A percentile compares a stretch with the other conserved stretches of the same genome.
These are phyloP conservation scores for Parasteatoda tepidariorum DNA, from an alignment of 1,140 invertebrate genomes.

Conservation along the genomic window DNA sequence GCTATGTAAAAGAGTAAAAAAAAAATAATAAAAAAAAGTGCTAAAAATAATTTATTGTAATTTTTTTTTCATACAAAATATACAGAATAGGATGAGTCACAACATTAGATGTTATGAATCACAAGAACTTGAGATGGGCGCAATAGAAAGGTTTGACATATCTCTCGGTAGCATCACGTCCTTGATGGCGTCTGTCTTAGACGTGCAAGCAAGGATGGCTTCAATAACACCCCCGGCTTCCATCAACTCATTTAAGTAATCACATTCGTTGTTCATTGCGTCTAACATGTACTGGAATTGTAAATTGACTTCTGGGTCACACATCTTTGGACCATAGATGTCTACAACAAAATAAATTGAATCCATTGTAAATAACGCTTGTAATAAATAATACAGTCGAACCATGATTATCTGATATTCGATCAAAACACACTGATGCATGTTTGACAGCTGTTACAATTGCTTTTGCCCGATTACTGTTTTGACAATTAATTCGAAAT, in stretches of 20 bases:
- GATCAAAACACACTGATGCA: neutral
- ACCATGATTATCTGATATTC: neutral
- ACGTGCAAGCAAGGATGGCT: slow-evolving; percentile 65
- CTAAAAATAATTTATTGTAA: too few relatives aligned
- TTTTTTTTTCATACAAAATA: too few relatives aligned
- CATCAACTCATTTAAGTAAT: slow-evolving; percentile 69
- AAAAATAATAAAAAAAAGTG: too few relatives aligned
- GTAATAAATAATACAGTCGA: neutral
- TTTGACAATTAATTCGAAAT: neutral
- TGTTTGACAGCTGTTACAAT: neutral
- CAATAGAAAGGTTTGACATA: too few relatives aligned
- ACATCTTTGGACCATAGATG: slow-evolving; percentile 6
- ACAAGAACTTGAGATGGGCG: too few relatives aligned
- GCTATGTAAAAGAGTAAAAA: too few relatives aligned
- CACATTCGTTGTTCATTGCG: slow-evolving; percentile 79
- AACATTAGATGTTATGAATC: too few relatives aligned
- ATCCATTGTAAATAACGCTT: neutral
- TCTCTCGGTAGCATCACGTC: neutral
- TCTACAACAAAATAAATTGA: neutral
- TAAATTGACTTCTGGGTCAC: neutral
- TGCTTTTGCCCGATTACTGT: neutral
- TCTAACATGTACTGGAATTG: neutral
- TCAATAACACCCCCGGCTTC: slow-evolving; percentile 69
- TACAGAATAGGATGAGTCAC: too few relatives aligned
- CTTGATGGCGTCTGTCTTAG: neutral